Evolutionary conservation across 2,113 vertebrate species (phyloP), one percentile per base, ranked within the genome.

Genomic region (Festucalex cinctus): DNA sequence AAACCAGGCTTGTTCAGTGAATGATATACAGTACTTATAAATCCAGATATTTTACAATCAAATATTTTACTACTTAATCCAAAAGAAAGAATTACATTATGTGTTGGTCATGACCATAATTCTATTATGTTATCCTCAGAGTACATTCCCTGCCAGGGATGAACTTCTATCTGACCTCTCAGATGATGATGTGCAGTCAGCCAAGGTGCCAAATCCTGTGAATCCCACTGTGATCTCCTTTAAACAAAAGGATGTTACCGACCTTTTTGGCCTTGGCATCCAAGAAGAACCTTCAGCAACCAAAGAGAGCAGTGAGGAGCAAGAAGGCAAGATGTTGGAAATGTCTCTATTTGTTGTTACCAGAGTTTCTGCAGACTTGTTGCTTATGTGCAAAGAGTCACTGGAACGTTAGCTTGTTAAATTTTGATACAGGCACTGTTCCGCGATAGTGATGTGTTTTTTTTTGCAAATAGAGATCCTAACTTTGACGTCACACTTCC

Each of bases 221-320:
- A 94, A 91, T 78, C 81, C 93, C 48, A 68, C 86, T 0, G 53
- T 82, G 8, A 85, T 90, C 46, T 87, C 94, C 81, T 95, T 97
- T 75, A 95, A 93, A 74, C 81, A 80, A 76, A 94, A 94, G 83
- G 89, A 94, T 0, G 89, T 94, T 0, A 66, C 89, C 0, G 96
- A 98, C 72, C 93, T 98, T 71, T 98, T 98, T 1, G 96, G 95
- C 32, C 83, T 99, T 53, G 96, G 95, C 65, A 80, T 94, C 63
- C 92, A 90, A 24, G 93, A 94, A 48, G 76, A 92, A 0, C 79
- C 81, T 35, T 61, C 68, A 3, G 90, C 89, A 64, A 69, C 71
- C 63, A 92, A 87, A 70, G 94, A 95, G 37, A 95, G 94, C 92
- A 95, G 93, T 0, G 93, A 95, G 3, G 95, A 96, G 87, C 95